Percentiles rank a stretch among this genome's conserved stretches.
Evolutionary conservation across 2,797 vertebrate genomes (phyloP).

Genomic region (Alcedo atthis): DNA sequence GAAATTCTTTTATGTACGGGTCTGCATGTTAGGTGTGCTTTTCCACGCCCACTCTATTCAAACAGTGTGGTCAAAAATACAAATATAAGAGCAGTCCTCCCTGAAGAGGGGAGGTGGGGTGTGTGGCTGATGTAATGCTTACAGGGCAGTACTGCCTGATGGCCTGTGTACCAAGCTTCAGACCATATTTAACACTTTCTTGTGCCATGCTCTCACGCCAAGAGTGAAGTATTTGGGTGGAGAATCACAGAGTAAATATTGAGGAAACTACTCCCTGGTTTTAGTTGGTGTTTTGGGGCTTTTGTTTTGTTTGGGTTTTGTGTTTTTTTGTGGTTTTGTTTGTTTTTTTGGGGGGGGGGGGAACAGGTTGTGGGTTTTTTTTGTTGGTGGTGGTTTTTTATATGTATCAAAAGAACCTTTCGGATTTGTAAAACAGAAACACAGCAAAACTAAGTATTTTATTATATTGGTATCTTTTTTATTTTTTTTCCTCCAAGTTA

Average conservation of each 20-base stretch:
- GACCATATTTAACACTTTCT: background rate
- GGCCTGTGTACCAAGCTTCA: background rate
- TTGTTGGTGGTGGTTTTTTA: no score
- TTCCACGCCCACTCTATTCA: slow-evolving; percentile 22
- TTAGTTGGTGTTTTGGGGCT: background rate
- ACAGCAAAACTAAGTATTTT: background rate
- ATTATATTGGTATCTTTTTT: background rate
- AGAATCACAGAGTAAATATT: background rate
- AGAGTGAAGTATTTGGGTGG: background rate
- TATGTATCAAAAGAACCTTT: background rate
- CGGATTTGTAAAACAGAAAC: background rate
- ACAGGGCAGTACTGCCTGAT: background rate
- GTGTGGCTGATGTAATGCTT: background rate
- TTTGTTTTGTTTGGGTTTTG: no score
- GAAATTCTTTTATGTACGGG: background rate
- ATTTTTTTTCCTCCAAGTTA: background rate
- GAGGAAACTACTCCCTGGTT: background rate
- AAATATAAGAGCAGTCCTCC: slow-evolving; percentile 19
- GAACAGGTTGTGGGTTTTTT: no score
- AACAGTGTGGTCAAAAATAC: slow-evolving; percentile 38
- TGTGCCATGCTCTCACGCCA: background rate
- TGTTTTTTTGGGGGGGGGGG: no score
- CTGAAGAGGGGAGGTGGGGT: background rate
- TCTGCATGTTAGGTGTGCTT: slow-evolving; percentile 17
- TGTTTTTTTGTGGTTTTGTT: no score